Evolutionary conservation across 2,888 invertebrate species (phyloP), one percentile per base, ranked within the genome.

Genomic region (Cataglyphis altisquamis): DNA sequence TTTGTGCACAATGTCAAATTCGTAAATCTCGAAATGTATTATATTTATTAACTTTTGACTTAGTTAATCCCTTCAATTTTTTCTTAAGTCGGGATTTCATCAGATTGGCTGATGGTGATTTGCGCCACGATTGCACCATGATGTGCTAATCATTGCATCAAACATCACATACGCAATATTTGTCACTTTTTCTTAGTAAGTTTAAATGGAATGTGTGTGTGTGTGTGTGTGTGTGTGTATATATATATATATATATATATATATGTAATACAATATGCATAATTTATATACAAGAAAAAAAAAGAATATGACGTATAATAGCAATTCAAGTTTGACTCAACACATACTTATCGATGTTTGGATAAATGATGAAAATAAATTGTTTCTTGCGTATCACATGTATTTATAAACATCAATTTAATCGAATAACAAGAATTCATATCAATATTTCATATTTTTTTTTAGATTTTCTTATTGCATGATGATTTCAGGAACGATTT

Each of bases 291-390:
- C 5, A 41, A 45, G 3, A 6, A 32, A 6, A 32, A 3, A 12
- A 36, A 64, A 64, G 8, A 62, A 15, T 15, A 29, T 64, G 8
- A 39, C 3, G 3, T n/a, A 52, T 52, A 74, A 9, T 1, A 32
- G 0, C 10, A 55, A 32, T 66, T 75, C 39, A 52, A 36, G 36
- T 63, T 70, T 32, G 5, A 36, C n/a, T 39, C 8, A 9, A 41
- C 6, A 39, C 2, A 36, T 9, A 39, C 39, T 60, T 21, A 74
- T 60, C 6, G 8, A 74, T n/a, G n/a, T 29, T 60, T 41, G 0
- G 2, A 15, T 29, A 45, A 3, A 57, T 66, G 52, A 78, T 41
- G 55, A 55, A 78, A 78, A 12, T 32, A 39, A 45, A 9, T 52
- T 9, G 10, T 15, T 57, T 55, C 2, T 57, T 70, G 41, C 68